Percentiles rank a stretch among this genome's conserved stretches.
Conservation (phyloP, 1,140 invertebrate species). For the Ceratosolen solmsi region DNA sequence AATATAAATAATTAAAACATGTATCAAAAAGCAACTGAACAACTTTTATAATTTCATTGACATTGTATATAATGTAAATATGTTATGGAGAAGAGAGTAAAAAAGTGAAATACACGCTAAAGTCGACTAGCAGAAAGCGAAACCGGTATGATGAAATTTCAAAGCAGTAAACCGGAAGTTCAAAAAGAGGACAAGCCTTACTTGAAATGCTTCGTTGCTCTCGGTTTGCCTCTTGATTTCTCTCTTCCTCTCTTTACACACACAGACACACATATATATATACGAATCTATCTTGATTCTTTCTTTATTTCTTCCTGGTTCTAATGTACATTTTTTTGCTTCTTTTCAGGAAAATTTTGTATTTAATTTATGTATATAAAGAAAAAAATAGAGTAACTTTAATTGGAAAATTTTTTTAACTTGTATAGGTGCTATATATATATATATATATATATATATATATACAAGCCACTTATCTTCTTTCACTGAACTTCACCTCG, state of each 20-base stretch:
- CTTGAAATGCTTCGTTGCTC: background rate
- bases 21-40: too few relatives aligned
- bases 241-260: background rate
- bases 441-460: too few relatives aligned
- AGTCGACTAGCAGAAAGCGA: conserved; percentile 5
- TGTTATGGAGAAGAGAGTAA: background rate
- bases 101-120: background rate
- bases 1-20: too few relatives aligned
- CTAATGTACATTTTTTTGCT: background rate
- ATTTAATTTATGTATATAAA: background rate
- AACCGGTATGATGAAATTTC: background rate
- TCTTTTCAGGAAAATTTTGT: background rate
- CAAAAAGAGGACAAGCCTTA: conserved; percentile 13
- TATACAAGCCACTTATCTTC: background rate
- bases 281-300: too few relatives aligned
- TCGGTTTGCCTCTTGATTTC: background rate
- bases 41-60: background rate
- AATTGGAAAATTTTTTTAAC: background rate
- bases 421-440: too few relatives aligned
- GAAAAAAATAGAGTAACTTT: background rate
- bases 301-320: background rate
- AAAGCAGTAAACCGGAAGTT: conserved; percentile 20
- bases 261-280: too few relatives aligned
- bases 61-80: background rate
- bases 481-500: background rate